These are phyloP conservation scores for Tragelaphus buxtoni DNA, from an alignment of 2,113 vertebrate species.

Conservation along the genomic window DNA sequence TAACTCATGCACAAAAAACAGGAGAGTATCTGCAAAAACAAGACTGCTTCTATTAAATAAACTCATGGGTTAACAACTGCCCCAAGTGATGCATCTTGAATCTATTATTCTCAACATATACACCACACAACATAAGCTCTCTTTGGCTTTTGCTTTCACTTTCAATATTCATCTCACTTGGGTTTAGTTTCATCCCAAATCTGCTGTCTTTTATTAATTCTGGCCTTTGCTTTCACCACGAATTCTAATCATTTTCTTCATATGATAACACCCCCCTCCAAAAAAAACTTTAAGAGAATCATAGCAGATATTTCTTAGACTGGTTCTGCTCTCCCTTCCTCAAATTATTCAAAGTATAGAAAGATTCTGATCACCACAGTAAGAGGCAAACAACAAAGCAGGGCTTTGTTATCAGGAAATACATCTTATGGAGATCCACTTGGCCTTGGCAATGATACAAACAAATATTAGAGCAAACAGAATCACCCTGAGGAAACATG, in stretches of 20 bases:
- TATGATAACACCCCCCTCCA: background rate
- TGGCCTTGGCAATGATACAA: background rate
- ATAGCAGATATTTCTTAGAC: background rate
- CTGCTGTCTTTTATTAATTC: constrained; percentile 34
- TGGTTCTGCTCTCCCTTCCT: background rate
- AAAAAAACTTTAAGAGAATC: background rate
- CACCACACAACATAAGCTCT: background rate
- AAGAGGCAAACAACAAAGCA: background rate
- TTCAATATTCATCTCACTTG: background rate
- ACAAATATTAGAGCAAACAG: constrained; percentile 16
- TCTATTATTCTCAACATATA: background rate
- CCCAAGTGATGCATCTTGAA: background rate
- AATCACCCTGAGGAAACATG: background rate
- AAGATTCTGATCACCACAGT: background rate
- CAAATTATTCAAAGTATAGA: background rate
- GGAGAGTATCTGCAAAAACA: background rate
- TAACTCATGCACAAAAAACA: background rate
- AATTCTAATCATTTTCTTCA: constrained; percentile 1
- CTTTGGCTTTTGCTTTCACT: background rate
- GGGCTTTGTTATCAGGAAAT: background rate
- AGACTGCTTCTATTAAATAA: background rate
- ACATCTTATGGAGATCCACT: background rate
- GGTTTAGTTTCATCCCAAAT: background rate
- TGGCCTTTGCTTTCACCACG: background rate
- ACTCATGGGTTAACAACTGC: background rate